Evolutionary conservation across 1,140 invertebrate species (phyloP), one percentile per base, ranked within the genome.

Genomic region (Drosophila parabipectinata): DNA sequence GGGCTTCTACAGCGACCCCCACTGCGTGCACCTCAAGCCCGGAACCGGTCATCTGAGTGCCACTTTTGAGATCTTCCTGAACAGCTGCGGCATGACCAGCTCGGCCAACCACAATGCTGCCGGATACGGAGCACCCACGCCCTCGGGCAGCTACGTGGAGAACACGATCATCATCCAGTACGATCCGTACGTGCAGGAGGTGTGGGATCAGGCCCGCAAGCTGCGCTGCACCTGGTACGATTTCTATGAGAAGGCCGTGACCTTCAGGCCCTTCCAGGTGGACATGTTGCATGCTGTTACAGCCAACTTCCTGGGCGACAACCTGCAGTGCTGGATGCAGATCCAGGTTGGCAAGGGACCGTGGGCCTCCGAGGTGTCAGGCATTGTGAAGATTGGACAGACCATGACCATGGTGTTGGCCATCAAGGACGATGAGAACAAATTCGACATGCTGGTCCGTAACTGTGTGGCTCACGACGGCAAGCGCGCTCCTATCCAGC

Each of bases 371-470:
- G 97, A 98, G 93, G 97, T 98, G 0, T 97, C 97, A 0, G 97
- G 97, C 37, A 98, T 98, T 77, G 97, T 98, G 1, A 98, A 98
- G 92, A 98, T 98, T 62, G 97, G 97, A 8, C 97, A 98, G 91
- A 98, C 97, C 0, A 98, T 98, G 97, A 98, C 97, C 0, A 98
- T 98, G 97, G 97, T 98, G 1, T 92, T 98, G 50, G 97, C 97
- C 15, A 98, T 98, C 77, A 98, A 98, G 92, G 97, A 98, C 77
- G 97, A 98, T 68, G 97, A 98, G 92, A 98, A 97, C 80, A 98
- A 98, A 92, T 98, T 98, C 90, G 97, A 98, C 76, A 98, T 98
- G 97, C 92, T 98, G 69, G 97, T 98, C 0, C 93, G 97, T 32
- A 98, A 98, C 92, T 98, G 97, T 91, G 97, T 98, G 5, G 97